Percentiles rank a stretch among this genome's conserved stretches.
Evolutionary conservation across 2,888 invertebrate genomes (phyloP).

Genomic region (Eugnorisma glareosa): DNA sequence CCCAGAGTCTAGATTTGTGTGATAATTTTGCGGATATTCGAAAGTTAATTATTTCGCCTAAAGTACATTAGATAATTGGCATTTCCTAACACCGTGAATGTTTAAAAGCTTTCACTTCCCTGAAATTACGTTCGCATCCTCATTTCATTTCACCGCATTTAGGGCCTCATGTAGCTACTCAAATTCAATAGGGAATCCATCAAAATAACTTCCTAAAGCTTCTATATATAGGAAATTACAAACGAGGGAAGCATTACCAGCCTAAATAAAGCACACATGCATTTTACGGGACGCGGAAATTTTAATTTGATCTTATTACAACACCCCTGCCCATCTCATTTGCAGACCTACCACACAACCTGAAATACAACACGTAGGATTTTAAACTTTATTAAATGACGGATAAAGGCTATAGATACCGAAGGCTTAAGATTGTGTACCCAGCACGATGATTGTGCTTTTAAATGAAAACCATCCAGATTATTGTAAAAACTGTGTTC

Average conservation of each 20-base stretch:
- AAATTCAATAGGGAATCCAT: slow-evolving; percentile 50
- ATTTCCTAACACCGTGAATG: background rate
- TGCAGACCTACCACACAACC: slow-evolving; percentile 48
- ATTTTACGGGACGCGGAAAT: slow-evolving; percentile 68
- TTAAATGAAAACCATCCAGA: slow-evolving; percentile 69
- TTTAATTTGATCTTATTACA: slow-evolving; percentile 75
- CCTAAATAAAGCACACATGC: slow-evolving; percentile 69
- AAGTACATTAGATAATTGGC: slow-evolving; percentile 1
- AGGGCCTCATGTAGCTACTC: slow-evolving; percentile 27
- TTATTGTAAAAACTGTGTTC: slow-evolving; percentile 71
- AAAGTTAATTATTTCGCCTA: too few relatives aligned
- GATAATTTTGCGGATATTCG: background rate
- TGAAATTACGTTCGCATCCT: slow-evolving; percentile 24
- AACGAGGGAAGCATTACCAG: slow-evolving; percentile 45
- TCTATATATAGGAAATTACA: slow-evolving; percentile 53
- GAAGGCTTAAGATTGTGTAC: slow-evolving; percentile 30
- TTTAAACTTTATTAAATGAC: slow-evolving; percentile 25
- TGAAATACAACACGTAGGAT: slow-evolving; percentile 1
- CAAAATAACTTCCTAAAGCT: slow-evolving; percentile 42
- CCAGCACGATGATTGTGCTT: slow-evolving; percentile 63
- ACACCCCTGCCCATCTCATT: slow-evolving; percentile 72
- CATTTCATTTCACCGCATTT: slow-evolving; percentile 36
- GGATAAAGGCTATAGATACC: slow-evolving; percentile 8
- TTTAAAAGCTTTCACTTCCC: slow-evolving; percentile 22
- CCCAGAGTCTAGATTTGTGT: background rate